Evolutionary conservation across 2,888 invertebrate genomes (phyloP), one percentile per base, ranked within the genome.

Genomic region (Leptopilina drosophilae): DNA sequence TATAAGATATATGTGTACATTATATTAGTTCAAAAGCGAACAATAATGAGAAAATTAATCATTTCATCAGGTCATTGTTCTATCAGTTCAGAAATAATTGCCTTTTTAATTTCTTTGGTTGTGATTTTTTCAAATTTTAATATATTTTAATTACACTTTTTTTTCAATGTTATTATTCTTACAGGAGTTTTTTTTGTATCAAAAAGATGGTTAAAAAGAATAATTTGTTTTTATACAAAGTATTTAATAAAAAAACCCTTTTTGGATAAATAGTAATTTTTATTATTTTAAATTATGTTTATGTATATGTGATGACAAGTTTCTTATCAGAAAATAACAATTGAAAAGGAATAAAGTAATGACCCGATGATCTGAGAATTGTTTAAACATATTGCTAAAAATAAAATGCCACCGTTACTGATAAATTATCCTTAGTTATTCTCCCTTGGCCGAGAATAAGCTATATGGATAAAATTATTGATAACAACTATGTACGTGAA

Each of bases 401-500:
- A 53, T 69, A 26, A 69, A 69, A 69, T 69, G 12, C 33, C 26
- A 67, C 20, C 46, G 20, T 67, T 46, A 46, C 67, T 46, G 46
- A 67, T 67, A 46, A 33, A 66, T 66, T 20, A 49, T 20, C 46
- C 46, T 46, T 67, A 49, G 67, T 67, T 15, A 67, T 15, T 49
- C 46, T 49, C 67, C 67, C 67, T 67, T 67, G 62, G 62, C 62
- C 62, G 62, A 62, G 62, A 80, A 64, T 75, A 15, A 67, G 56
- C 67, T 33, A 33, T 33, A 33, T 53, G 75, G 76, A 77, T 80
- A 77, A 82, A 64, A 49, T 80, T 77, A 77, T 81, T 73, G 80
- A 82, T 82, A 81, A 78, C 76, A 26, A 42, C 40, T 49, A 15
- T 64, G 65, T 65, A 77, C 46, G 67, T 77, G 80, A 82, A 81